Conservation (phyloP, 2,797 vertebrate genomes). For the Lagodon rhomboides region DNA sequence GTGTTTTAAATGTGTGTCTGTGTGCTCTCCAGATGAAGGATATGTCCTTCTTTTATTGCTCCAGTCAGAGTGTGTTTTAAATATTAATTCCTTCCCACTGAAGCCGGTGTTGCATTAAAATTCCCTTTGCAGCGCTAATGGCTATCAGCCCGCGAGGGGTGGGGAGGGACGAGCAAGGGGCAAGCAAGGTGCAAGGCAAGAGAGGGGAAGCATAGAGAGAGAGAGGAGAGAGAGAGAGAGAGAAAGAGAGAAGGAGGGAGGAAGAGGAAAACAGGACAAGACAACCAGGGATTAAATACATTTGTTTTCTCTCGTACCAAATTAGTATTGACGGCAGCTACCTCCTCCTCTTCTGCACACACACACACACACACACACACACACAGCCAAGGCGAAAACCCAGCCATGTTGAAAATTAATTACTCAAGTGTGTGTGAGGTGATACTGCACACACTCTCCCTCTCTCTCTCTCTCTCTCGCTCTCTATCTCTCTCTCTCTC, state of each 20-base stretch:
- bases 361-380: conserved; percentile 22
- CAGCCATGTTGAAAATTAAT: conserved; percentile 85
- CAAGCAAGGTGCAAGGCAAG: background rate
- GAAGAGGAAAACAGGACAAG: conserved; percentile 71
- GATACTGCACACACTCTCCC: conserved; percentile 35
- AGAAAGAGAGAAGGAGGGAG: conserved; percentile 3
- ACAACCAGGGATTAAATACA: conserved; percentile 84
- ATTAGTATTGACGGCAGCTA: conserved; percentile 83
- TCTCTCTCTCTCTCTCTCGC: too few relatives aligned
- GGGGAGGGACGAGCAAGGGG: conserved; percentile 13
- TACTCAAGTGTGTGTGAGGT: conserved; percentile 76
- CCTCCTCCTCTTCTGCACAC: conserved; percentile 47
- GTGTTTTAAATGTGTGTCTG: conserved; percentile 8
- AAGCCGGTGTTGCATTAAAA: conserved; percentile 74
- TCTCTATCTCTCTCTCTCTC: too few relatives aligned
- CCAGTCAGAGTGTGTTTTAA: conserved; percentile 73
- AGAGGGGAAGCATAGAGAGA: background rate
- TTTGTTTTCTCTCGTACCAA: conserved; percentile 82
- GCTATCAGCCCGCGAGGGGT: conserved; percentile 63
- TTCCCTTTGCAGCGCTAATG: conserved; percentile 75
- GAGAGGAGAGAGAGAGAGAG: conserved; percentile 3
- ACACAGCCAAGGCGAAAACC: conserved; percentile 44
- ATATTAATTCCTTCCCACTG: conserved; percentile 75
- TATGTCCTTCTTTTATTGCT: conserved; percentile 65
- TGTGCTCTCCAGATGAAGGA: conserved; percentile 43